A percentile compares a stretch with the other conserved stretches of the same genome.
Conservation (phyloP, 1,140 invertebrate species). For the Rhopalosiphum maidis region DNA sequence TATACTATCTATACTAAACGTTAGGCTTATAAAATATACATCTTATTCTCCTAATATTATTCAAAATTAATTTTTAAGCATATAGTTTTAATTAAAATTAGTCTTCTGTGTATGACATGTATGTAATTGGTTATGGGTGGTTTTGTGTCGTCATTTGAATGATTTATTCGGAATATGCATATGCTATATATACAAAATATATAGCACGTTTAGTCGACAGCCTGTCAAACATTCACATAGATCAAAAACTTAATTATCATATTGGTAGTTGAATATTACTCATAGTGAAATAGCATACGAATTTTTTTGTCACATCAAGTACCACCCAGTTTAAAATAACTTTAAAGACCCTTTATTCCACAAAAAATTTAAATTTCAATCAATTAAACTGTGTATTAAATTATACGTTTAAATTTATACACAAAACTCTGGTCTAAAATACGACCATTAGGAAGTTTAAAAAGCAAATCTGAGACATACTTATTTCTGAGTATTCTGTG, state of each 20-base stretch:
- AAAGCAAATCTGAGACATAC: slow-evolving; percentile 16
- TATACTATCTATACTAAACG: neutral
- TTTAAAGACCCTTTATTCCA: neutral
- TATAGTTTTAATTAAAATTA: neutral
- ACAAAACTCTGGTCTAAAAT: neutral
- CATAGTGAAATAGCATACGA: neutral
- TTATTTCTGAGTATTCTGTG: slow-evolving; percentile 18
- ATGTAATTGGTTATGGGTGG: slow-evolving; percentile 9
- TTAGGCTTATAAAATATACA: neutral
- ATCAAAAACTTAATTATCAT: slow-evolving; percentile 23
- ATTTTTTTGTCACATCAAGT: neutral
- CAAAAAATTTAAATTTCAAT: neutral
- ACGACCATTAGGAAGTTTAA: slow-evolving; percentile 26
- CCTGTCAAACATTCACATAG: neutral
- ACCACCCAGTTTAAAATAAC: neutral
- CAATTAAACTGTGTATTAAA: neutral
- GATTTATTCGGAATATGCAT: slow-evolving; percentile 5
- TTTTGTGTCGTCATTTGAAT: slow-evolving; percentile 30
- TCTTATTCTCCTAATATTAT: neutral
- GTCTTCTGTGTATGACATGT: neutral
- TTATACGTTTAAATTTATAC: neutral
- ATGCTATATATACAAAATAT: neutral
- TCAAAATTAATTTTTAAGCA: neutral
- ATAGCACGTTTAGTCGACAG: neutral
- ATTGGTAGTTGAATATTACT: neutral